Conservation (phyloP, 2,797 vertebrate species). For the Chiroxiphia lanceolata region DNA sequence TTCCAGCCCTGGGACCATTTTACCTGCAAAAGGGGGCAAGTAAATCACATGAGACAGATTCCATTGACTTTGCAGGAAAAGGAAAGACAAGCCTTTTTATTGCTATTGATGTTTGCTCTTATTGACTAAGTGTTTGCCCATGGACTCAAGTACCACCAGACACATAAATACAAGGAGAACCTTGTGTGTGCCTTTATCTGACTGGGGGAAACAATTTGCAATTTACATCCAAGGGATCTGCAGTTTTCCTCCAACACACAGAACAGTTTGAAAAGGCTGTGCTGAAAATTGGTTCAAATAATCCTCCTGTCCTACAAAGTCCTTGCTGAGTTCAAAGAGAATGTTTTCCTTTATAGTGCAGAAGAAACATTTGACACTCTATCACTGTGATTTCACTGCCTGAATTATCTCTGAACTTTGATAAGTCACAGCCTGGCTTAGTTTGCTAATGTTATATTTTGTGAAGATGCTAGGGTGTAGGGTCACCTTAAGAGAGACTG, state of each 20-base stretch:
- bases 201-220: constrained; percentile 51
- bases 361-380: constrained; percentile 30
- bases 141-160: constrained; percentile 14
- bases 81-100: constrained; percentile 67
- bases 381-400: constrained; percentile 21
- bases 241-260: not conserved
- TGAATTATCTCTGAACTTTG: constrained; percentile 46
- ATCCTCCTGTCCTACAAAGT: constrained; percentile 46
- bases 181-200: constrained; percentile 56
- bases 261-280: constrained; percentile 1
- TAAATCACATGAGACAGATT: constrained; percentile 66
- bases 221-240: constrained; percentile 49
- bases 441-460: constrained; percentile 1
- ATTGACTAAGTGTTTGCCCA: constrained; percentile 68
- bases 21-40: constrained; percentile 36
- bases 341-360: constrained; percentile 41
- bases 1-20: constrained; percentile 42
- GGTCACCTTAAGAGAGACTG: constrained; percentile 12
- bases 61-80: constrained; percentile 63
- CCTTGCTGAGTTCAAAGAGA: constrained; percentile 56
- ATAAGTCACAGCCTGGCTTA: constrained; percentile 12
- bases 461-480: not conserved
- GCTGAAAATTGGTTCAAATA: constrained; percentile 52
- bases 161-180: constrained; percentile 67
- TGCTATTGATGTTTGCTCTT: constrained; percentile 70